Base-by-base conservation (phyloP, 1,140 invertebrate genomes). In the Drosophila aff. region DNA sequence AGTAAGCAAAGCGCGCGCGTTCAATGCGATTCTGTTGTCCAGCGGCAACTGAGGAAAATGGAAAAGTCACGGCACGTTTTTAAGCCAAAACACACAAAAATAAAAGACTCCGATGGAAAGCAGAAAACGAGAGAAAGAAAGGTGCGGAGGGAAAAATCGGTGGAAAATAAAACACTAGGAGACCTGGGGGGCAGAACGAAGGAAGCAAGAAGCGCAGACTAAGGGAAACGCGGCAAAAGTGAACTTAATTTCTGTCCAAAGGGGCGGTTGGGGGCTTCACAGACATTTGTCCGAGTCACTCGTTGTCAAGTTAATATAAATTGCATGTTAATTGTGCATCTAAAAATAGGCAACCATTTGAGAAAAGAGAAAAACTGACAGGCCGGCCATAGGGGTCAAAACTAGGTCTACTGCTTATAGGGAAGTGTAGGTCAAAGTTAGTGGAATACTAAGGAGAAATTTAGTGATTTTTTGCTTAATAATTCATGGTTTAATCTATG, bases 261-360 rank as follows among this genome's bases (percentile, higher is more conserved):
- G 31, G 28, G 28, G 13, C 33, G 3, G n/a, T 15, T 2, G 36
- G 63, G 47, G 41, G 40, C 38, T 64, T 62, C 41, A 13, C 66
- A 40, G 18, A 36, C 61, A 66, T 68, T 69, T 68, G 63, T 67
- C 31, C 67, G 23, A 71, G 46, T 73, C 68, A 73, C 52, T 73
- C 66, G 69, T 36, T 61, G 71, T 73, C 53, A 76, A 76, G 76
- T 66, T 76, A 59, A 66, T 76, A 71, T 73, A 50, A 86, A 86
- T 87, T 87, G 76, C 76, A 86, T 69, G 79, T 87, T 87, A 87
- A 86, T 87, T 87, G 79, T 80, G 83, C 67, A 61, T 53, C 61
- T 87, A 77, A 63, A 86, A 80, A 80, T 87, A 80, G 80, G 67
- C 49, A 62, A 43, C 21, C 26, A 28, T 52, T 33, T 15, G 40